Evolutionary conservation across 1,140 invertebrate species (phyloP).

Genomic region (Megathymus violae): DNA sequence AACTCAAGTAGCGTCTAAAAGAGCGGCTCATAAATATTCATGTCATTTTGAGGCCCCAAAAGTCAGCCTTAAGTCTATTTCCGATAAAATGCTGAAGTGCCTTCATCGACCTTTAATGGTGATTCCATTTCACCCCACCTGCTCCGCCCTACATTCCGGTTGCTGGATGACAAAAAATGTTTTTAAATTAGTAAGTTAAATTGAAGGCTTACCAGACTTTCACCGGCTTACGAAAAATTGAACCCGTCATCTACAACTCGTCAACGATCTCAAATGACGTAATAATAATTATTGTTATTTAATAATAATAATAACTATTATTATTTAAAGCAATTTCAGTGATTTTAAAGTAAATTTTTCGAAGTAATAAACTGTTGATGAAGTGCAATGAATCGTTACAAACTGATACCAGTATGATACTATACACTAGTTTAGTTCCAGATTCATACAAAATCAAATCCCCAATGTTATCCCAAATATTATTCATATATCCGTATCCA

Average conservation of each 20-base stretch:
- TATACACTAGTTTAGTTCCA: too few relatives aligned
- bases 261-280: not conserved
- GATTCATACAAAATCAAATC: too few relatives aligned
- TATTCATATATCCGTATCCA: too few relatives aligned
- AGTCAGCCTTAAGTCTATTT: slow-evolving; percentile 78
- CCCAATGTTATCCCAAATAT: too few relatives aligned
- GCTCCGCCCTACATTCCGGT: slow-evolving; percentile 38
- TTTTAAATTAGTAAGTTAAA: slow-evolving; percentile 55
- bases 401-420: too few relatives aligned
- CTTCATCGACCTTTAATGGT: slow-evolving; percentile 64
- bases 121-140: slow-evolving; percentile 61
- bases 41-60: slow-evolving; percentile 70
- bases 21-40: slow-evolving; percentile 79
- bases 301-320: too few relatives aligned
- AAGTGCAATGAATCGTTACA: too few relatives aligned
- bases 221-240: slow-evolving; percentile 27
- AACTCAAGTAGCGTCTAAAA: slow-evolving; percentile 60
- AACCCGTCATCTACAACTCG: slow-evolving; percentile 17
- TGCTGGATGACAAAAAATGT: slow-evolving; percentile 50
- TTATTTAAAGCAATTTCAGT: too few relatives aligned
- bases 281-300: too few relatives aligned
- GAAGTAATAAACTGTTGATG: too few relatives aligned
- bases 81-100: slow-evolving; percentile 71
- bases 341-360: too few relatives aligned
- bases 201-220: slow-evolving; percentile 31